phyloP scores from a whole-genome alignment of 1,140 invertebrate species.

The Monomorium pharaonis region DNA sequence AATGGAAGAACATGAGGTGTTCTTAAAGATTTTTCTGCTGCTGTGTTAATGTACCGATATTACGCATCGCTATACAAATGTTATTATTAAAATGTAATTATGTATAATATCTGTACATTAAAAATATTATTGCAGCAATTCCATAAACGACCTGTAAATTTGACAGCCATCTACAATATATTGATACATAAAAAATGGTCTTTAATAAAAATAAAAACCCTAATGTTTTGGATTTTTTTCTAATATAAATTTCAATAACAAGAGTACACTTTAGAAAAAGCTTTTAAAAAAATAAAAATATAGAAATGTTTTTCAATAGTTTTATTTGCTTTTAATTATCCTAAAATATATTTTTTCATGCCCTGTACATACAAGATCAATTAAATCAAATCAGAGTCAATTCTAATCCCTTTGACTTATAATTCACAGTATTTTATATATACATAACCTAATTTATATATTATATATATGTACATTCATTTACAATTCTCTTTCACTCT shows the following conservation, averaged over 20 bases:
- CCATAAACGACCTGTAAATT: slow-evolving; percentile 73
- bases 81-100: slow-evolving; percentile 29
- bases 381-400: not conserved
- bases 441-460: not conserved
- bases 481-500: not conserved
- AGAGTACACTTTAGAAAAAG: not conserved
- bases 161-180: slow-evolving; percentile 77
- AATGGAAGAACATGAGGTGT: slow-evolving; percentile 22
- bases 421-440: too few species aligned
- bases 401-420: not conserved
- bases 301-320: not conserved
- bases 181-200: slow-evolving; percentile 77
- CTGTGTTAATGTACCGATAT: slow-evolving; percentile 52
- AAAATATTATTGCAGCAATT: slow-evolving; percentile 65
- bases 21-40: slow-evolving; percentile 62
- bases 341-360: not conserved
- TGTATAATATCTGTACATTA: slow-evolving; percentile 64
- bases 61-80: slow-evolving; percentile 39
- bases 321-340: not conserved
- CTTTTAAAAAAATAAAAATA: not conserved
- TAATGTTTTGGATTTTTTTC: slow-evolving; percentile 52
- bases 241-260: slow-evolving; percentile 13
- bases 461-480: not conserved
- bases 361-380: not conserved
- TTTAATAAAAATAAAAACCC: slow-evolving; percentile 79